Base-by-base conservation (phyloP, 2,113 vertebrate genomes). In the Chloropsis cyanopogon region DNA sequence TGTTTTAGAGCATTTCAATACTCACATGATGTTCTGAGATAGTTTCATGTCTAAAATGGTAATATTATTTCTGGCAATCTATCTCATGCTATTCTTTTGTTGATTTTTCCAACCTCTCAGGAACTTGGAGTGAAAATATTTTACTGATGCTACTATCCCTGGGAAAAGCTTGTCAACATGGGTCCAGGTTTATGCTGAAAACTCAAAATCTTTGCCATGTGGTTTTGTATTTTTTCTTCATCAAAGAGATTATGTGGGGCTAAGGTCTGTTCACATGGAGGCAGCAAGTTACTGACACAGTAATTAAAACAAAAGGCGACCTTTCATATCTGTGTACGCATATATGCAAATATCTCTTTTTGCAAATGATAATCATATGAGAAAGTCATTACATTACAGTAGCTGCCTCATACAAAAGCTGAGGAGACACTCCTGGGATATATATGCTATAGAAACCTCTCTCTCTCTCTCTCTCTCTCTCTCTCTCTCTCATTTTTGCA, bases 31-130 rank as follows among this genome's bases (percentile, higher is more conserved):
- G 77, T 86, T 82, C n/a, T 90, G 88, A 97, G 94, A 95, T 85
- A 61, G 61, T 82, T 96, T 97, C 73, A 91, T 97, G 97, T 97
- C 97, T 96, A 95, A 96, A 96, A 89, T 41, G 71, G 91, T 96
- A 97, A 96, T 97, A 96, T 98, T 98, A 96, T 97, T 97, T 96
- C 94, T 98, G 97, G 97, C 98, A 96, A 71, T 69, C 6, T 21
- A 70, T 96, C 57, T 91, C 73, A 83, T 88, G 71, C 63, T 94
- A 88, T 95, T 94, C 96, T 89, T 93, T 91, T 97, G 96, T 96
- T 98, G 96, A 94, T 96, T 96, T 96, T 97, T 97, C 97, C 95
- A 96, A 93, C 57, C 92, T 95, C 97, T 97, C 94, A 96, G 95
- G 96, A 97, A 97, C 96, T 64, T 94, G 95, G 92, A 97, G 97